A percentile compares a stretch with the other conserved stretches of the same genome.
These are phyloP conservation scores for Gari tellinella DNA, from an alignment of 2,888 invertebrate genomes.

Conservation along the genomic window DNA sequence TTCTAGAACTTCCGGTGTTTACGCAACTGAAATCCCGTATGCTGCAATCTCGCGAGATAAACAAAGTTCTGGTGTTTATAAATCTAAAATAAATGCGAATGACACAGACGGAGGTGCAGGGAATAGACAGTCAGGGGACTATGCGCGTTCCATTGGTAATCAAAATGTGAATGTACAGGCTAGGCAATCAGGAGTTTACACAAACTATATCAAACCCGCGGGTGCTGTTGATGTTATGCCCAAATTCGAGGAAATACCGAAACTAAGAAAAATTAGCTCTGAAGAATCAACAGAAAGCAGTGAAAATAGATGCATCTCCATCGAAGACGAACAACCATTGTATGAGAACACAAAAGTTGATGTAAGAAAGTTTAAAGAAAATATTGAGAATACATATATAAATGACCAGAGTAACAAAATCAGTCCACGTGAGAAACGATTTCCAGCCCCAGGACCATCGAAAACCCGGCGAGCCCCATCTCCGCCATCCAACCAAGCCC, in stretches of 20 bases:
- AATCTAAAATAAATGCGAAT: not conserved
- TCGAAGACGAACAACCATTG: too few species aligned
- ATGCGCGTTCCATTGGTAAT: too few species aligned
- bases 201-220: conserved; percentile 27
- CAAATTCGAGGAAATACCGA: conserved; percentile 49
- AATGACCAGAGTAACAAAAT: conserved; percentile 27
- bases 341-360: too few species aligned
- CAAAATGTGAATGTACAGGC: too few species aligned
- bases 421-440: too few species aligned
- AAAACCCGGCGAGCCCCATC: conserved; percentile 47
- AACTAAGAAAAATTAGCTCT: conserved; percentile 42
- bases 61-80: conserved; percentile 25
- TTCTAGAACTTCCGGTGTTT: too few species aligned
- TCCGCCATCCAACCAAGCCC: conserved; percentile 4
- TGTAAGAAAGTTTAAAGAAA: conserved; percentile 38
- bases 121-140: too few species aligned
- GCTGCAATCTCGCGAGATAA: too few species aligned
- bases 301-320: conserved; percentile 1
- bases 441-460: conserved; percentile 2
- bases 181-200: conserved; percentile 43
- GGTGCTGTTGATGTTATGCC: conserved; percentile 60
- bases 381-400: conserved; percentile 37
- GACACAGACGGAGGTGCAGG: too few species aligned
- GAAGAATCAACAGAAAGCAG: conserved; percentile 17
- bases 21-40: too few species aligned